Conservation (phyloP, 2,113 vertebrate species). For the Lophochroa leadbeateri region DNA sequence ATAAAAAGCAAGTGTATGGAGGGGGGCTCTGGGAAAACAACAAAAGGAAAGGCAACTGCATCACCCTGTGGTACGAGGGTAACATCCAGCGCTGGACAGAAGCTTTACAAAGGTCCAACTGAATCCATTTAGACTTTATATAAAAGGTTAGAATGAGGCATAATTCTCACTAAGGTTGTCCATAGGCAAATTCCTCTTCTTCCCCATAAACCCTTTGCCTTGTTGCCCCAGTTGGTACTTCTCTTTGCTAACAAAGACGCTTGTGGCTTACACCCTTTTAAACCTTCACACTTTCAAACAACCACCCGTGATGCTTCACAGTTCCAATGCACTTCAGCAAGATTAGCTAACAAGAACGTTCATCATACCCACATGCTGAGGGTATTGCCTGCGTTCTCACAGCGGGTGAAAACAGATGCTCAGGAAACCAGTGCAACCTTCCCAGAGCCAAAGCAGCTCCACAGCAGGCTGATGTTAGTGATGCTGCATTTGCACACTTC, state of each 20-base stretch:
- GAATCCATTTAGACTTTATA: not conserved
- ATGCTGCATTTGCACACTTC: not conserved
- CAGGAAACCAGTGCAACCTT: not conserved
- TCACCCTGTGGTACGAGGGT: not conserved
- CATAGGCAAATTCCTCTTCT: not conserved
- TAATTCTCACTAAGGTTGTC: not conserved
- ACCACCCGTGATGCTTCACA: not conserved
- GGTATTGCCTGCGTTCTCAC: not conserved
- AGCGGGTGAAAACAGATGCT: conserved; percentile 38
- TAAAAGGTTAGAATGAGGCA: not conserved
- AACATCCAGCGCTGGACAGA: not conserved
- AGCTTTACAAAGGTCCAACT: not conserved
- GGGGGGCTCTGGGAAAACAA: not conserved
- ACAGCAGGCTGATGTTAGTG: not conserved
- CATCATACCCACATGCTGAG: not conserved
- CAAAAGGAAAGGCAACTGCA: not conserved
- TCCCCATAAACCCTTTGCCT: not conserved
- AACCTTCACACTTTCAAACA: not conserved
- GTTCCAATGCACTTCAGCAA: not conserved
- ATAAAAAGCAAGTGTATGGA: not conserved
- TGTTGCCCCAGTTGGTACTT: not conserved
- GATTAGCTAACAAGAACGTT: not conserved
- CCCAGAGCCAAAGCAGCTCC: not conserved
- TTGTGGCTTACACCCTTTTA: not conserved
- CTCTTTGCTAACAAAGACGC: not conserved